Conservation (phyloP, 2,113 vertebrate species). For the Pionites leucogaster region DNA sequence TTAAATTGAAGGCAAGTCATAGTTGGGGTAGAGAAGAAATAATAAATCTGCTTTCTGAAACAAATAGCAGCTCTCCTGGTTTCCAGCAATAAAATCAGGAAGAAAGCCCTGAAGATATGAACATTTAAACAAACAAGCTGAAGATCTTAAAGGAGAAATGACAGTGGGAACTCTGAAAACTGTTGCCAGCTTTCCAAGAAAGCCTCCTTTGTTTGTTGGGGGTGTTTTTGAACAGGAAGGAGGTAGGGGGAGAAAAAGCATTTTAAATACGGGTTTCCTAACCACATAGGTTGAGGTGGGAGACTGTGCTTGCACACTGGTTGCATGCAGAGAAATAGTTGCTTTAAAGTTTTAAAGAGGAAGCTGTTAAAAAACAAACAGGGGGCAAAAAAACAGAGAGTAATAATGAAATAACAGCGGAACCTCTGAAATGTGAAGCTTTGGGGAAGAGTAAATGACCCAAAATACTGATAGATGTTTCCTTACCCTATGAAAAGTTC, state of each 20-base stretch:
- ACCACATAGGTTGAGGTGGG: not conserved
- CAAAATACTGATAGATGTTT: not conserved
- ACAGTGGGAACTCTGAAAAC: not conserved
- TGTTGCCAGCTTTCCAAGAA: not conserved
- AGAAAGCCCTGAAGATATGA: constrained; percentile 36
- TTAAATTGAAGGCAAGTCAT: not conserved
- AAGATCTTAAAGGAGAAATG: constrained; percentile 12
- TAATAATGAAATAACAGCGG: not conserved
- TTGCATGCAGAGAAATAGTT: not conserved
- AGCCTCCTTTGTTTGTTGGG: constrained; percentile 11
- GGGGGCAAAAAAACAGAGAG: not conserved
- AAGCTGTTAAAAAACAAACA: not conserved
- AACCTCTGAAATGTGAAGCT: not conserved
- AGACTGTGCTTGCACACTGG: not conserved
- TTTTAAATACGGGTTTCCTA: not conserved
- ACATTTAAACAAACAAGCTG: constrained; percentile 49
- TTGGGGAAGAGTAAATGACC: not conserved
- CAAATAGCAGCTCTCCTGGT: constrained; percentile 3
- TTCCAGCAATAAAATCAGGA: constrained; percentile 15
- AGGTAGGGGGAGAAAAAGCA: not conserved
- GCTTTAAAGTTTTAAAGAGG: not conserved
- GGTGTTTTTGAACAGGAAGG: not conserved
- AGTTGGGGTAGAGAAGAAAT: constrained; percentile 3
- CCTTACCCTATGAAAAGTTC: not conserved
- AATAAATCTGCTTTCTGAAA: constrained; percentile 50